Evolutionary conservation across 2,797 vertebrate genomes (phyloP).

Genomic region (Hipposideros larvatus): DNA sequence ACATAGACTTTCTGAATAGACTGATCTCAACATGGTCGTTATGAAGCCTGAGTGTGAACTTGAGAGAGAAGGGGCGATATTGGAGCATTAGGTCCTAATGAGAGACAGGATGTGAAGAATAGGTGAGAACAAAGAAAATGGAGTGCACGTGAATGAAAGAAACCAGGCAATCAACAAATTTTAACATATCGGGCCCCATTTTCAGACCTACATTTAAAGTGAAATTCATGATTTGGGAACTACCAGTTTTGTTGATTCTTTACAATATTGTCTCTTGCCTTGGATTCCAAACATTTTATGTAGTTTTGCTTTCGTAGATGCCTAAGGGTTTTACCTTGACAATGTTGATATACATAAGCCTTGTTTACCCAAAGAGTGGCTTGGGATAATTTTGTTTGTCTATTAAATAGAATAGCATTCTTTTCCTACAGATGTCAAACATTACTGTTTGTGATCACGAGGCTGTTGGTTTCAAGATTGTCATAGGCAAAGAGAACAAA

Average conservation of each 20-base stretch:
- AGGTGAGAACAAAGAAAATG: neutral
- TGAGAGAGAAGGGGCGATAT: neutral
- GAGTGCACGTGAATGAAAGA: neutral
- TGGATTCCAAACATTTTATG: neutral
- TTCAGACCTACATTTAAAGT: neutral
- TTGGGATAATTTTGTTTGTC: constrained; percentile 20
- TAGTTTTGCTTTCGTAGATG: constrained; percentile 22
- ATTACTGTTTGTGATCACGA: neutral
- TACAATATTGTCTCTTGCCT: neutral
- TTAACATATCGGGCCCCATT: neutral
- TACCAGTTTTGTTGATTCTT: neutral
- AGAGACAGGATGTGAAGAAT: neutral
- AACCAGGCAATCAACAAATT: neutral
- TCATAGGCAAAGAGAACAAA: constrained; percentile 4
- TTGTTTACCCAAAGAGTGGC: neutral
- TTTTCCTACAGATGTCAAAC: neutral
- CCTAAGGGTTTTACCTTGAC: neutral
- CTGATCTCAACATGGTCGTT: neutral
- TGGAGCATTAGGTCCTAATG: neutral
- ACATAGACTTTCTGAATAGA: neutral
- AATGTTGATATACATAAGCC: neutral
- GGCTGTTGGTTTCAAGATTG: neutral
- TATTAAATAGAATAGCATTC: neutral
- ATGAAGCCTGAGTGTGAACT: neutral
- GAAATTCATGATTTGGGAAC: neutral